Evolutionary conservation across 2,113 vertebrate species (phyloP), one percentile per base, ranked within the genome.

Genomic region (Actinemys pallida): DNA sequence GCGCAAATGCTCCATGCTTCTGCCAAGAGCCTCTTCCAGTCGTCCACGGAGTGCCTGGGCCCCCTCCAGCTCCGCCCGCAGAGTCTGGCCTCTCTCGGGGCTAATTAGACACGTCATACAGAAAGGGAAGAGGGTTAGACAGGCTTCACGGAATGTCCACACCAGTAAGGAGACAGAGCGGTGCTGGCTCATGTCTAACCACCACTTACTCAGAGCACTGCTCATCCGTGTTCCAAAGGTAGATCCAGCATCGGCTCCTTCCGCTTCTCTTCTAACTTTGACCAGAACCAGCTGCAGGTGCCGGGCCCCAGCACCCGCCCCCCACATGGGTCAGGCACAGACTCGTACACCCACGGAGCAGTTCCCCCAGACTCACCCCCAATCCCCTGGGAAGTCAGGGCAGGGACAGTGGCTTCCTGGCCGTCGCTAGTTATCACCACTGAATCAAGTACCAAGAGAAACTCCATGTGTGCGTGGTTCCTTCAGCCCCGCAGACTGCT

Each of bases 21-120:
- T 99, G 97, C 97, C 96, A 52, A 99, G 99, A 93, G 99, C 98
- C 96, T 99, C 99, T 98, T 99, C 99, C 85, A 99, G 98, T 94
- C 99, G 99, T 62, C 95, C 96, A 4, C 99, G 99, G 31, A 99
- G 98, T 4, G 98, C 98, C 95, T 99, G 99, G 97, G 99, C 98
- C 1, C 99, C 98, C 92, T 99, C 98, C 92, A 99, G 98, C 96
- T 99, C 98, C 86, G 97, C 98, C 98, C 99, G 99, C 90, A 99
- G 98, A 59, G 96, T 95, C 90, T 93, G 98, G 95, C 98, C 98
- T 98, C 98, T 98, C 35, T 98, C 98, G 80, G 98, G 82, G 52
- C 99, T 99, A 98, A 84, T 97, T n/a, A 0, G 84, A 94, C 62
- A 95, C 1, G 59, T 45, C 76, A 89, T 72, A 93, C 1, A 84